phyloP scores from a whole-genome alignment of 2,888 invertebrate species.

The Acheta domesticus region DNA sequence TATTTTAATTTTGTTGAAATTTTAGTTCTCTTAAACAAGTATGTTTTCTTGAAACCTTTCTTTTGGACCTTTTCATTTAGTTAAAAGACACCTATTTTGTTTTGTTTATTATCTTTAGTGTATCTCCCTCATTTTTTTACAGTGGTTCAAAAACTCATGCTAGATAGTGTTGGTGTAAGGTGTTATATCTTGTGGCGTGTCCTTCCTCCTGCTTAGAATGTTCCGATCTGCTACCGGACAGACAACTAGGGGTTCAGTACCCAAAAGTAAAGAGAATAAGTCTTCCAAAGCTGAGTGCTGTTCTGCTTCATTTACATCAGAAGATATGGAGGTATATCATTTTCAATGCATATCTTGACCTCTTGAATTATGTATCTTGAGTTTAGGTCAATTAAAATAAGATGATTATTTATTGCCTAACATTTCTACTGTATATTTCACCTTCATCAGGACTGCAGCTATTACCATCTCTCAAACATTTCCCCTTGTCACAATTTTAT shows the following conservation, averaged over 20 bases:
- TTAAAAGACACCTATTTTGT: background rate
- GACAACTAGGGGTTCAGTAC: slow-evolving; percentile 28
- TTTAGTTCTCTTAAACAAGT: background rate
- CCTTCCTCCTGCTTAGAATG: slow-evolving; percentile 34
- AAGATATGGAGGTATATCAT: slow-evolving; percentile 37
- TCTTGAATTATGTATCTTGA: background rate
- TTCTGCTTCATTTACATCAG: slow-evolving; percentile 25
- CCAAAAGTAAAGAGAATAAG: slow-evolving; percentile 27
- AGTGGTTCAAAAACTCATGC: background rate
- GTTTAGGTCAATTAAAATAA: no score
- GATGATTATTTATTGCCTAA: no score
- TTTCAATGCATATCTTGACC: background rate
- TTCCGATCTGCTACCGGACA: slow-evolving; percentile 36
- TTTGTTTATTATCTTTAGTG: background rate
- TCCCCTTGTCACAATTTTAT: no score
- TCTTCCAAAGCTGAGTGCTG: background rate
- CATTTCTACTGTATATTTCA: no score
- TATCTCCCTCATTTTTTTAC: background rate
- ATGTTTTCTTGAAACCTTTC: no score
- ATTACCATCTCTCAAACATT: no score
- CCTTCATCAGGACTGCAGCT: no score
- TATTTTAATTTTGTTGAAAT: background rate
- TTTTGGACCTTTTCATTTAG: no score
- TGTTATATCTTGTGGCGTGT: slow-evolving; percentile 18
- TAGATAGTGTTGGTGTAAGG: background rate